phyloP scores from a whole-genome alignment of 2,113 vertebrate genomes.

The Myotis lucifugus region DNA sequence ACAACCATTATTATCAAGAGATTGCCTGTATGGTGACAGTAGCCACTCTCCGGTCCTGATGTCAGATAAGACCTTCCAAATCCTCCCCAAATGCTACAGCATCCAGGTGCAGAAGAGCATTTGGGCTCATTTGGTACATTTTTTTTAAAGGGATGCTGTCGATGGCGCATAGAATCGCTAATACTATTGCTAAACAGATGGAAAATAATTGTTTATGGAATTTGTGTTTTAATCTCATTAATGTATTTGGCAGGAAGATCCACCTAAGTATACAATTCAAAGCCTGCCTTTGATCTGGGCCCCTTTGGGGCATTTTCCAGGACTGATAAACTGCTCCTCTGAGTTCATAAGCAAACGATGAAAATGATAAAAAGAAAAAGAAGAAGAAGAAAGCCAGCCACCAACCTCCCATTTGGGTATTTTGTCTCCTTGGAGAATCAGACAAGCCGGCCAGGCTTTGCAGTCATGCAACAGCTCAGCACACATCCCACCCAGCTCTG shows the following conservation, averaged over 20 bases:
- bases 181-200: slow-evolving; percentile 67
- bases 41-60: background rate
- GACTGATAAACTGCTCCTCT: slow-evolving; percentile 72
- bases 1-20: slow-evolving; percentile 21
- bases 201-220: slow-evolving; percentile 71
- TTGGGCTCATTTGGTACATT: background rate
- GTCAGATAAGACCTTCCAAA: background rate
- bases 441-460: slow-evolving; percentile 37
- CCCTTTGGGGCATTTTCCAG: slow-evolving; percentile 72
- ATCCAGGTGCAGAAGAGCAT: background rate
- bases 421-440: slow-evolving; percentile 63
- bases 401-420: slow-evolving; percentile 52
- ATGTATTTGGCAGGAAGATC: slow-evolving; percentile 71
- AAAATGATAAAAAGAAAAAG: slow-evolving; percentile 60
- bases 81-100: slow-evolving; percentile 18
- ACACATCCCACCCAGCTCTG: background rate
- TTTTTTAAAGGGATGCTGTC: background rate
- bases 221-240: slow-evolving; percentile 76
- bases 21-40: background rate
- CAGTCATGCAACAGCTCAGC: background rate
- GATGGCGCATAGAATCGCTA: background rate
- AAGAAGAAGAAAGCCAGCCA: slow-evolving; percentile 50
- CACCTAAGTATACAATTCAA: slow-evolving; percentile 65
- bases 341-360: slow-evolving; percentile 72
- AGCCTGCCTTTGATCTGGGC: slow-evolving; percentile 71